Evolutionary conservation across 2,888 invertebrate species (phyloP), one percentile per base, ranked within the genome.

Genomic region (Callosobruchus maculatus): DNA sequence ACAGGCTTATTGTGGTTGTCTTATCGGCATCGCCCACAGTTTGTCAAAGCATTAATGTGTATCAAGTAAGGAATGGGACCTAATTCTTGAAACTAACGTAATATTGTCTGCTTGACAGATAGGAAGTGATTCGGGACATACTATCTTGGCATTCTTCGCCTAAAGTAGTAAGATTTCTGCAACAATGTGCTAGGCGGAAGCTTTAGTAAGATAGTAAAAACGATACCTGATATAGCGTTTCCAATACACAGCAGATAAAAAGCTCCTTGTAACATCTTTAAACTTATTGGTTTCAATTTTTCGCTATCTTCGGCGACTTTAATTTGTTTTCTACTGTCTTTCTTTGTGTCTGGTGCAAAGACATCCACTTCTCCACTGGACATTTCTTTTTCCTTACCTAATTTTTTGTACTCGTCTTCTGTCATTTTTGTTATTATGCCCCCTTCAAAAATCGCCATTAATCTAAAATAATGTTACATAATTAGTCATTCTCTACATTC

Each of bases 401-500:
- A 88, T 77, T 91, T 92, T 82, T 91, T 92, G 83, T 94, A 94
- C 82, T 94, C 94, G 72, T 92, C 92, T 79, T 91, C 92, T 0
- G 94, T 94, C 89, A 94, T 93, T 87, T 93, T 94, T 0, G 92
- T 91, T 72, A 94, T 86, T 71, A 94, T 93, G 0, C 94, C 94
- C 0, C 93, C 92, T 87, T 94, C 94, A 80, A 94, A 94, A 5
- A 94, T 88, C 67, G 91, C 90, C 89, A 93, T 93, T 0, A 94
- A 86, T 30, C 94, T 94, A 70, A 71, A 73, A 75, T 9, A 7
- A 20, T 68, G 13, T 49, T 7, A 26, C n/a, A n/a, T n/a, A n/a
- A n/a, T n/a, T n/a, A n/a, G n/a, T n/a, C n/a, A n/a, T n/a, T n/a
- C n/a, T n/a, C n/a, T n/a, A n/a, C n/a, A n/a, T n/a, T n/a, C n/a